Conservation (phyloP, 2,113 vertebrate genomes). For the Cathartes aura region DNA sequence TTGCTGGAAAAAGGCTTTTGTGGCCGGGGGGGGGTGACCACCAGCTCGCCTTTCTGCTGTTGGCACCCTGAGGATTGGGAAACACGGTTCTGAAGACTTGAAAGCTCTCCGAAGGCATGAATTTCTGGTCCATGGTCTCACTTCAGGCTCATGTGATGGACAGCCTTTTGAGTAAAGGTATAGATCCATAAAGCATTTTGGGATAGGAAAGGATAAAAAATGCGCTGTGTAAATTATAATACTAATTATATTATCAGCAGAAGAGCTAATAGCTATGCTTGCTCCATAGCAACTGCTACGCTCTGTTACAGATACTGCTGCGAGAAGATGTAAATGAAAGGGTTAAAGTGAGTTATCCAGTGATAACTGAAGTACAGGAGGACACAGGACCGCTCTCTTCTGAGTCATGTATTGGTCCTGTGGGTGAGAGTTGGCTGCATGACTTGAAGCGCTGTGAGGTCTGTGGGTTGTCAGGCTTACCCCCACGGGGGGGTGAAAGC, state of each 20-base stretch:
- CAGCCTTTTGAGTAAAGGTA: not conserved
- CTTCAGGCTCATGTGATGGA: not conserved
- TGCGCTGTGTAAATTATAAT: not conserved
- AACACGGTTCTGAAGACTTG: fast-evolving
- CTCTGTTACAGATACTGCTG: not conserved
- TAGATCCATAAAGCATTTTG: not conserved
- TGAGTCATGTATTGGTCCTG: fast-evolving
- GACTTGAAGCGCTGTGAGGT: not conserved
- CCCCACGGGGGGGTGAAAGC: fast-evolving
- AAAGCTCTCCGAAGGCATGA: not conserved
- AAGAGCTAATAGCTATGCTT: not conserved
- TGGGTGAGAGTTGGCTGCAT: not conserved
- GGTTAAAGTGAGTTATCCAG: not conserved
- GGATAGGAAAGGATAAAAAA: not conserved
- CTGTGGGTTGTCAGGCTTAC: fast-evolving
- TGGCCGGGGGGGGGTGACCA: not conserved
- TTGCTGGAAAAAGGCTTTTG: not conserved
- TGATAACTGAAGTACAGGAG: not conserved
- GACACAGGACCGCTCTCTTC: fast-evolving
- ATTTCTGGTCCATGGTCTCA: not conserved
- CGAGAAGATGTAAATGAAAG: not conserved
- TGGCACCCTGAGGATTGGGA: not conserved
- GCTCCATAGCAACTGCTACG: slow-evolving; percentile 23
- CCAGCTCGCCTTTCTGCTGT: not conserved
- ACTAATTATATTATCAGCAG: not conserved